These are phyloP conservation scores for Hybognathus amarus DNA, from an alignment of 2,797 vertebrate genomes.

Conservation along the genomic window DNA sequence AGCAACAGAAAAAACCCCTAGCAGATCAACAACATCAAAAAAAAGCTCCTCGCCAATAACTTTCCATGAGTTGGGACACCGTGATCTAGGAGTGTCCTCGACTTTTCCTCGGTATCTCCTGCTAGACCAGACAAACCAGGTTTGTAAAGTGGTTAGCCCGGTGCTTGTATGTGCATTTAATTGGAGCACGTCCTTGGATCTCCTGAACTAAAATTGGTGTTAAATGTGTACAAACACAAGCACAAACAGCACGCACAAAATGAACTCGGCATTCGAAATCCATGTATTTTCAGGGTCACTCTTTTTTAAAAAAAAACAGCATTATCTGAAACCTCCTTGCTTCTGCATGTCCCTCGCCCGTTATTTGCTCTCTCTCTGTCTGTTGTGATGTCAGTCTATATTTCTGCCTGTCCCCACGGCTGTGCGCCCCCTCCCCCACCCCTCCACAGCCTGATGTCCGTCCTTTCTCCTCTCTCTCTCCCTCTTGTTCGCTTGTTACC, in stretches of 20 bases:
- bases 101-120: conserved; percentile 27
- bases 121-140: conserved; percentile 58
- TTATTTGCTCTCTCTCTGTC: conserved; percentile 48
- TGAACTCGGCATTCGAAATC: conserved; percentile 33
- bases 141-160: conserved; percentile 53
- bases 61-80: background rate
- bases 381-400: conserved; percentile 17
- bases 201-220: conserved; percentile 9
- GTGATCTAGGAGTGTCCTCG: conserved; percentile 1
- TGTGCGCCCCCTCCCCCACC: background rate
- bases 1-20: background rate
- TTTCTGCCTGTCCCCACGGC: conserved; percentile 55
- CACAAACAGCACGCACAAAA: conserved; percentile 35
- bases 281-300: conserved; percentile 58
- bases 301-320: conserved; percentile 27
- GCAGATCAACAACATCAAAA: conserved; percentile 2
- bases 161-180: conserved; percentile 63
- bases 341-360: conserved; percentile 53
- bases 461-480: conserved; percentile 2
- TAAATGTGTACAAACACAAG: conserved; percentile 42
- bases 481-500: conserved; percentile 39
- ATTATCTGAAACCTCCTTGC: conserved; percentile 50
- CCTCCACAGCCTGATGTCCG: conserved; percentile 46
- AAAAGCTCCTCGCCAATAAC: conserved; percentile 28
- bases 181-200: conserved; percentile 64